Percentiles rank a stretch among this genome's conserved stretches.
Evolutionary conservation across 2,113 vertebrate species (phyloP).

Genomic region (Pogonocichla stellata): DNA sequence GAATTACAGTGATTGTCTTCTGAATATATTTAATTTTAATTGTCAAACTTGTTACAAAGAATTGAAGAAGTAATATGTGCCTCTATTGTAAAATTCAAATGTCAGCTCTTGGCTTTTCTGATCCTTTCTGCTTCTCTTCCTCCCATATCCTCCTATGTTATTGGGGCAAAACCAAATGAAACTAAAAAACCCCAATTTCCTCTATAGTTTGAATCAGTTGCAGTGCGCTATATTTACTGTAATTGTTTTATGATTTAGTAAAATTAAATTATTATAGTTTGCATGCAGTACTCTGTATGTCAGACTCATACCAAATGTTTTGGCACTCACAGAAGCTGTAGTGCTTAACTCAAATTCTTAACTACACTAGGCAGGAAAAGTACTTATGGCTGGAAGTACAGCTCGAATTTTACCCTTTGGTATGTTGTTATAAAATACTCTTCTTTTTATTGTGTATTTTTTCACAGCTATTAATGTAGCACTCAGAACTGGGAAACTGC

Average conservation of each 20-base stretch:
- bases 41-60: background rate
- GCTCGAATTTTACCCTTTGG: background rate
- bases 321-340: background rate
- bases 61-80: background rate
- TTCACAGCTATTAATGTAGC: background rate
- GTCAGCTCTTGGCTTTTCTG: background rate
- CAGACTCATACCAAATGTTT: background rate
- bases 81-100: background rate
- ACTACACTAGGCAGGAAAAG: background rate
- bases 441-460: background rate
- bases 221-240: background rate
- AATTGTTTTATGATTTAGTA: background rate
- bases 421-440: background rate
- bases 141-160: background rate
- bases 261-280: background rate
- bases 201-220: background rate
- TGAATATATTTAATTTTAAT: background rate
- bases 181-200: background rate
- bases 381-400: background rate
- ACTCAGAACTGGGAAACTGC: background rate
- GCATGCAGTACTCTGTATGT: background rate
- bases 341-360: background rate
- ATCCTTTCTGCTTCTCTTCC: background rate
- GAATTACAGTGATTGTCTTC: background rate
- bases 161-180: accelerated